These are phyloP conservation scores for Micronycteris hirsuta DNA, from an alignment of 2,113 vertebrate genomes.

Conservation along the genomic window DNA sequence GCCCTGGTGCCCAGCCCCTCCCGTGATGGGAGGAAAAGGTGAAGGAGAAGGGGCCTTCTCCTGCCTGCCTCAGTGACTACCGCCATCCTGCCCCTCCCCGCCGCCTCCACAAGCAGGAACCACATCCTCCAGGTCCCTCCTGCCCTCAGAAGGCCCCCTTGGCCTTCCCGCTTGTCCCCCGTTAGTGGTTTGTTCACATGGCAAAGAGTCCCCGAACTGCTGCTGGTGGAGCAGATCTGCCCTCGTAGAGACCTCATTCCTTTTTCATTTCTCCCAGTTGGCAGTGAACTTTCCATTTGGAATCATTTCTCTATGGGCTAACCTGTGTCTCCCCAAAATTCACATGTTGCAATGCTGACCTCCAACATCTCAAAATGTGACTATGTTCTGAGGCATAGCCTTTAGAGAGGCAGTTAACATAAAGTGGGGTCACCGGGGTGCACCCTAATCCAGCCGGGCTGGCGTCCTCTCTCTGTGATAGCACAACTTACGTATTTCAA, in stretches of 20 bases:
- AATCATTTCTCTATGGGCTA: rapidly evolving
- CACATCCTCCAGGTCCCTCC: rapidly evolving
- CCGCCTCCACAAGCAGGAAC: rapidly evolving
- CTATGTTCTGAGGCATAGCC: neutral
- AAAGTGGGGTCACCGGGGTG: neutral
- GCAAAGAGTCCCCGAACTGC: rapidly evolving
- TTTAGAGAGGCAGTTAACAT: neutral
- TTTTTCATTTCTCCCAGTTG: neutral
- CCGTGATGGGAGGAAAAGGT: rapidly evolving
- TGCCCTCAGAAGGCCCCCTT: rapidly evolving
- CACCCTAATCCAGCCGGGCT: neutral
- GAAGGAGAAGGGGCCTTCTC: neutral
- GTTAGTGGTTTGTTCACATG: rapidly evolving
- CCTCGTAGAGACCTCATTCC: rapidly evolving
- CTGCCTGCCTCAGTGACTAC: neutral
- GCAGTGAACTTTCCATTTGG: rapidly evolving
- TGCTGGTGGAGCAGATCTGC: neutral
- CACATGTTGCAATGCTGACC: neutral
- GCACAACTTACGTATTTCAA: neutral
- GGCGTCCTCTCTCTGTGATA: neutral
- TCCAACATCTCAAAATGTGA: neutral
- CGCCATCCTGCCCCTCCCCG: too few relatives aligned
- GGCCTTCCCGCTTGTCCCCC: rapidly evolving
- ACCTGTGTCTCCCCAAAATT: neutral
- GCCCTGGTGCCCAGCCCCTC: rapidly evolving